Conservation (phyloP, 37 sponge, comb jelly and placozoan genomes). For the Geodia barretti region DNA sequence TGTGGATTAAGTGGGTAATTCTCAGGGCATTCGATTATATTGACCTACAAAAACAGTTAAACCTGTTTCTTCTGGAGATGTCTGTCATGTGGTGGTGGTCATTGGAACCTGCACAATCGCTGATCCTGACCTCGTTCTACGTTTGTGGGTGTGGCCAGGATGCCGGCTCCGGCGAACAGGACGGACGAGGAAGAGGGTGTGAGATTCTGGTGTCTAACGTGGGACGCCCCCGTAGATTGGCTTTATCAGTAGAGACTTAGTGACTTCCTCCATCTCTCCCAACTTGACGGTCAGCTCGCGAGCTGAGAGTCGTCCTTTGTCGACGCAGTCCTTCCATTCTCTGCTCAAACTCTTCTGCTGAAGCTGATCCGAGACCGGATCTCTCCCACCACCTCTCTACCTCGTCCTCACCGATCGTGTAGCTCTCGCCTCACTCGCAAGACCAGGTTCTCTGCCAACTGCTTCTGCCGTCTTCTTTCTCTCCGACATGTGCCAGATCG, state of each 20-base stretch:
- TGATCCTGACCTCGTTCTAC: too few species aligned
- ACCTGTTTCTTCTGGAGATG: too few species aligned
- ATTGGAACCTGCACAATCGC: too few species aligned
- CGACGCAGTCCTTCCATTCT: constrained; percentile 27
- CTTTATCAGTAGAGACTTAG: constrained; percentile 56
- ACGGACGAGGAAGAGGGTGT: constrained; percentile 22
- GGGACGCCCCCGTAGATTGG: constrained; percentile 25
- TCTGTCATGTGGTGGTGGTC: too few species aligned
- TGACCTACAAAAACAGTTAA: too few species aligned
- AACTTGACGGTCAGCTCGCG: constrained; percentile 28
- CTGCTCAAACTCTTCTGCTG: constrained; percentile 5
- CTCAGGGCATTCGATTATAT: too few species aligned
- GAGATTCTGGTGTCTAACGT: background rate
- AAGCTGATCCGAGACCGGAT: background rate
- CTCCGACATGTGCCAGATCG: constrained; percentile 26
- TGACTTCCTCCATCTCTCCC: constrained; percentile 27
- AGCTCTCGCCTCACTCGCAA: background rate
- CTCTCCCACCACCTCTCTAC: background rate
- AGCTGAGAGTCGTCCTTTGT: constrained; percentile 30
- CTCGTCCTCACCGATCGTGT: background rate
- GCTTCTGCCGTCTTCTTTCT: constrained; percentile 9
- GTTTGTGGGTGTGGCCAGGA: too few species aligned
- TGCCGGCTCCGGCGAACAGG: too few species aligned
- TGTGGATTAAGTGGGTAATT: too few species aligned
- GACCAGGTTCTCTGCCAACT: background rate